Conservation (phyloP, 2,797 vertebrate species). For the Thripadectes ignobilis region DNA sequence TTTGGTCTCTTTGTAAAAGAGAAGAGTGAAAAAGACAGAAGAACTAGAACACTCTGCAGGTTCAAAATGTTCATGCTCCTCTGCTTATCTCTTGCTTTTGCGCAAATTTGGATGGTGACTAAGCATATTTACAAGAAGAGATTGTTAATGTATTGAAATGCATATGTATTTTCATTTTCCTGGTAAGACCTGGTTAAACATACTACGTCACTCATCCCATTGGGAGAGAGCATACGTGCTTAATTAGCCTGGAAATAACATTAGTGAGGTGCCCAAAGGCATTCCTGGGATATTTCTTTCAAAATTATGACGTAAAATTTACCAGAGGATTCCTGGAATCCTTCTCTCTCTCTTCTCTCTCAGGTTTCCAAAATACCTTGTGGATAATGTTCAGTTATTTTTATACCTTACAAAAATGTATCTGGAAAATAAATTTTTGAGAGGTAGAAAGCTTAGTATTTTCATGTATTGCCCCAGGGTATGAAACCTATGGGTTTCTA, state of each 20-base stretch:
- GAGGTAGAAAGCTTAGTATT: neutral
- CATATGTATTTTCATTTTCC: neutral
- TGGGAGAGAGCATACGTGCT: neutral
- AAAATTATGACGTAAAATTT: neutral
- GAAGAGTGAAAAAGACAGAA: neutral
- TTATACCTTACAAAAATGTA: neutral
- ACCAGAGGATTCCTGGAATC: neutral
- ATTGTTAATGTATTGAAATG: neutral
- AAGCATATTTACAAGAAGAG: slow-evolving; percentile 5
- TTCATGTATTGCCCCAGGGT: neutral
- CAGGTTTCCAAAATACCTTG: neutral
- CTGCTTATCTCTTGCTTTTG: neutral
- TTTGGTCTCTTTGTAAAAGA: neutral
- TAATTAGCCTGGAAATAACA: slow-evolving; percentile 2
- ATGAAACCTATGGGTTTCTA: neutral
- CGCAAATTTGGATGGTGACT: neutral
- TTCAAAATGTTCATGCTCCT: neutral
- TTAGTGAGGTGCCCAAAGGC: neutral
- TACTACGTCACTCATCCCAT: neutral
- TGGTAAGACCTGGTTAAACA: slow-evolving; percentile 9
- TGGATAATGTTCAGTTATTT: neutral
- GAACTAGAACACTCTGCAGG: neutral
- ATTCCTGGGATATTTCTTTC: neutral
- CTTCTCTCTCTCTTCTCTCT: neutral
- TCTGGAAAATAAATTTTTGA: neutral